Evolutionary conservation across 2,113 vertebrate genomes (phyloP), one percentile per base, ranked within the genome.

Genomic region (Arothron firmamentum): DNA sequence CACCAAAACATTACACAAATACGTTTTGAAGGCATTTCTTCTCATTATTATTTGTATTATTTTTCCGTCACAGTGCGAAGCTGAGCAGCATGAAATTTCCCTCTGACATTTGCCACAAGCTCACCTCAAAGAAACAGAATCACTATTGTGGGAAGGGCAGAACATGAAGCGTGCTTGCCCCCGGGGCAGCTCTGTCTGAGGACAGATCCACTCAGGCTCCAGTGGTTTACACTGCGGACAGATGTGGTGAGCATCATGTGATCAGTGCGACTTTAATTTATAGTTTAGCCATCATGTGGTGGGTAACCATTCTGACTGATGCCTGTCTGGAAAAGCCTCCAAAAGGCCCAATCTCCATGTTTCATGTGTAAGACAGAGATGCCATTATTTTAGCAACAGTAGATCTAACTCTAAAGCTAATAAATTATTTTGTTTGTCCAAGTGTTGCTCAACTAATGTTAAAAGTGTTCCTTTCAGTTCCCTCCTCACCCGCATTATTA

Each of bases 201-300:
- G 70, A 75, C 79, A 75, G 67, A 60, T 75, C 52, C 49, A 6
- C 66, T 71, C 64, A 52, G 85, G 85, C 85, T 86, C 85, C 82
- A 81, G 81, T 50, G 78, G 82, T 86, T 77, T 80, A 50, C 66
- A 59, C 58, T 67, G 73, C 74, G 72, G 63, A 82, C 68, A 73
- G 67, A 72, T 83, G 84, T 78, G 76, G 74, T 20, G 70, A 70
- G 70, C 68, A 73, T 71, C 75, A 65, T 75, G 71, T 56, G 72
- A 85, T 85, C 80, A 48, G 64, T 62, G 64, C 73, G 67, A 67
- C 70, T 75, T 65, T 85, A 72, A 76, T 85, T 85, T 78, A 45
- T 46, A 62, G 79, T 68, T 71, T 67, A 74, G 77, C 72, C 72
- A 75, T 77, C 57, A 38, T 73, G 74, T 62, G 68, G 79, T 72